These are phyloP conservation scores for Chondrilla cf. caribensis DNA, from an alignment of 37 sponge, comb jelly and placozoan genomes.

Conservation along the genomic window DNA sequence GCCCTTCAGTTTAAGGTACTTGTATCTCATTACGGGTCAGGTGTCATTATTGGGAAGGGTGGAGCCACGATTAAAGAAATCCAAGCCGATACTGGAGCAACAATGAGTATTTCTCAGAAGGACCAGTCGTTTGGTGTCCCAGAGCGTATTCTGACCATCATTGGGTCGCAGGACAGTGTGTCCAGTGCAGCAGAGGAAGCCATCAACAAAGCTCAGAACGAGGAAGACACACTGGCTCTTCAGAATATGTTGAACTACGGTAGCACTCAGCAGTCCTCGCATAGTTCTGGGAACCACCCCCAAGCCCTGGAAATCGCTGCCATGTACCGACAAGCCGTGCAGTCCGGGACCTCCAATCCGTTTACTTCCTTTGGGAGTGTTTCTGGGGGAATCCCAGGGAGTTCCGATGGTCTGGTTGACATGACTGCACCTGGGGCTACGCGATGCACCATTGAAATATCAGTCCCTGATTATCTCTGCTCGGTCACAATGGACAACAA, in stretches of 20 bases:
- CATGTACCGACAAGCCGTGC: not conserved
- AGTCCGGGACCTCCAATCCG: not conserved
- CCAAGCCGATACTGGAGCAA: slow-evolving; percentile 65
- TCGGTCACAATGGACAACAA: slow-evolving; percentile 53
- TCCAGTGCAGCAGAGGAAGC: slow-evolving; percentile 36
- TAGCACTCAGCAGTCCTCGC: not conserved
- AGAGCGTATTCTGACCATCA: slow-evolving; percentile 74
- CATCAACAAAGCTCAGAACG: not conserved
- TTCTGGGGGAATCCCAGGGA: not conserved
- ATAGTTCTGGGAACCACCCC: not conserved
- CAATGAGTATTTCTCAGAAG: slow-evolving; percentile 80
- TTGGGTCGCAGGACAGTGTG: slow-evolving; percentile 40
- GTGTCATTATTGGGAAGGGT: slow-evolving; percentile 91
- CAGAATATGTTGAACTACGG: slow-evolving; percentile 14
- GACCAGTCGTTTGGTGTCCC: slow-evolving; percentile 53
- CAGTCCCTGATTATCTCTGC: slow-evolving; percentile 73
- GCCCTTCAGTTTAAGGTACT: slow-evolving; percentile 69
- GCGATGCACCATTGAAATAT: slow-evolving; percentile 67
- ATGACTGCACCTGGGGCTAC: slow-evolving; percentile 68
- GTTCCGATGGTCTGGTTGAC: slow-evolving; percentile 38
- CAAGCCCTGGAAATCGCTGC: slow-evolving; percentile 5
- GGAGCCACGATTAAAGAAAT: slow-evolving; percentile 81
- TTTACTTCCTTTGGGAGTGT: not conserved
- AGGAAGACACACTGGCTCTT: not conserved
- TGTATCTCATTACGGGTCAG: slow-evolving; percentile 85